Percentiles rank a stretch among this genome's conserved stretches.
phyloP scores from a whole-genome alignment of 2,888 invertebrate species.

The Petrolisthes manimaculis region DNA sequence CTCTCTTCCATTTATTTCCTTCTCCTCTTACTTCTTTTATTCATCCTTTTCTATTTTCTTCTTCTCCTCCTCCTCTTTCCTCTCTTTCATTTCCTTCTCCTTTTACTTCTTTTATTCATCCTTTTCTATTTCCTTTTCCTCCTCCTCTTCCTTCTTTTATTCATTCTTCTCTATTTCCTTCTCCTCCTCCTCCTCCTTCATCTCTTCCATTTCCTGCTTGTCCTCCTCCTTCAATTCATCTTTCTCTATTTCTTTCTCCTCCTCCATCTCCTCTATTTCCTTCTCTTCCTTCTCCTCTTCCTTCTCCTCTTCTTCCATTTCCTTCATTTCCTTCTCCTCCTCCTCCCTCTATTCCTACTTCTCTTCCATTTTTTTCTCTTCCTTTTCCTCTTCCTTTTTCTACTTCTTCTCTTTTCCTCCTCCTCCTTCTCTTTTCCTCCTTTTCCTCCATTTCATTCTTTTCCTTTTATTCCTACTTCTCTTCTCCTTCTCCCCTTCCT shows the following conservation, averaged over 20 bases:
- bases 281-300: not conserved
- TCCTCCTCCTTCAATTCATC: no score
- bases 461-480: not conserved
- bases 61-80: not conserved
- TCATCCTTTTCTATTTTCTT: not conserved
- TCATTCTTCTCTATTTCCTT: no score
- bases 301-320: not conserved
- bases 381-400: not conserved
- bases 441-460: not conserved
- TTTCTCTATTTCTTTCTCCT: not conserved
- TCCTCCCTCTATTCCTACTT: not conserved
- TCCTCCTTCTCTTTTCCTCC: not conserved
- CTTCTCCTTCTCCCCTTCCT: no score
- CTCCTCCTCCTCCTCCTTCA: not conserved
- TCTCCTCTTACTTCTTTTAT: not conserved
- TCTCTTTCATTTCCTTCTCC: not conserved
- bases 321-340: not conserved
- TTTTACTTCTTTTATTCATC: not conserved
- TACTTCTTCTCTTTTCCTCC: not conserved
- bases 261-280: not conserved
- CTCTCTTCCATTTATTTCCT: not conserved
- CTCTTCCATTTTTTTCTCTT: slow-evolving; percentile 3
- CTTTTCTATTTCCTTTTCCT: not conserved
- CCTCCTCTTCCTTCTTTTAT: not conserved
- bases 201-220: not conserved